A percentile compares a stretch with the other conserved stretches of the same genome.
phyloP scores from a whole-genome alignment of 2,888 invertebrate species.

The Colostygia pectinataria region DNA sequence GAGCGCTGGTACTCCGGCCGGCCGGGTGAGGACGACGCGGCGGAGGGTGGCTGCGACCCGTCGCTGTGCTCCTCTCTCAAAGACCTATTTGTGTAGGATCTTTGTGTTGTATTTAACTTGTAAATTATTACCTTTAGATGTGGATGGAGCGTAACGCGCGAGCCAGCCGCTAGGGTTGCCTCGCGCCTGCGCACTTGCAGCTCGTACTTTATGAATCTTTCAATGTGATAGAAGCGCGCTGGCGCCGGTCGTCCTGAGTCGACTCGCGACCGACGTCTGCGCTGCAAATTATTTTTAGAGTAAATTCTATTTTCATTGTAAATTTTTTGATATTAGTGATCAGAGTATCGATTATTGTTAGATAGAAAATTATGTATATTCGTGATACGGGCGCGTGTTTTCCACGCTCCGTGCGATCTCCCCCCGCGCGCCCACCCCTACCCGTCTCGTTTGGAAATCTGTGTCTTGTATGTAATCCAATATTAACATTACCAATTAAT shows the following conservation, averaged over 20 bases:
- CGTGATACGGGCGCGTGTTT: slow-evolving; percentile 72
- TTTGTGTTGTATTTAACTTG: slow-evolving; percentile 56
- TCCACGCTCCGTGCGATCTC: slow-evolving; percentile 60
- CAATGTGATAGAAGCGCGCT: slow-evolving; percentile 79
- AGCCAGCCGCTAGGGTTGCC: slow-evolving; percentile 33
- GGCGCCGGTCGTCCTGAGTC: slow-evolving; percentile 71
- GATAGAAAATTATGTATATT: slow-evolving; percentile 76
- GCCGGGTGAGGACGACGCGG: slow-evolving; percentile 87
- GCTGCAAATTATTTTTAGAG: slow-evolving; percentile 77
- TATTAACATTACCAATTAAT: slow-evolving; percentile 69
- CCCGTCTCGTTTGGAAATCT: slow-evolving; percentile 71
- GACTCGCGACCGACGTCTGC: slow-evolving; percentile 72
- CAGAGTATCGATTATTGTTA: slow-evolving; percentile 78
- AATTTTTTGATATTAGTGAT: slow-evolving; percentile 79
- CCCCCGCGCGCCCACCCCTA: slow-evolving; percentile 65
- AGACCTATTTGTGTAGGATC: slow-evolving; percentile 91
- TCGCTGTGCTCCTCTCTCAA: slow-evolving; percentile 92
- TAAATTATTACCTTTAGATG: slow-evolving; percentile 70
- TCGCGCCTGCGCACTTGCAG: slow-evolving; percentile 42
- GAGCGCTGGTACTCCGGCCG: slow-evolving; percentile 85
- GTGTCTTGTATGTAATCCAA: slow-evolving; percentile 79
- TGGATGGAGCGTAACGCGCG: slow-evolving; percentile 57
- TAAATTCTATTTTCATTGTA: slow-evolving; percentile 83
- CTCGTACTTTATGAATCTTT: slow-evolving; percentile 77
- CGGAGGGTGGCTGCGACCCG: slow-evolving; percentile 89